Evolutionary conservation across 2,797 vertebrate genomes (phyloP), one percentile per base, ranked within the genome.

Genomic region (Leontopithecus rosalia): DNA sequence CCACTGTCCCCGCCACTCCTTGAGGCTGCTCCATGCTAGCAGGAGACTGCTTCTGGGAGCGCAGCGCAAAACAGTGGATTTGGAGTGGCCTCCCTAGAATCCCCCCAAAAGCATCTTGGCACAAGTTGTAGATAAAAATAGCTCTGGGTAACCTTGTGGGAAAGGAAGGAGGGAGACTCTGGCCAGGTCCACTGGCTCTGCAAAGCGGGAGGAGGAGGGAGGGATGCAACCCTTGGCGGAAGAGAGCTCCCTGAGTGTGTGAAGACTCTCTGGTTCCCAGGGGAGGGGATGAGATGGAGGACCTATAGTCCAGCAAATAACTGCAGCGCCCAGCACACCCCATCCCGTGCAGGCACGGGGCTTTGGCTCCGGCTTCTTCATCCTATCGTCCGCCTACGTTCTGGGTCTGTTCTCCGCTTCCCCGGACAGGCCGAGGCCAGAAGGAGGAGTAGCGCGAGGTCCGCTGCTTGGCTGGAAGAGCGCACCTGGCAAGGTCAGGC

Each of bases 111-210:
- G 61, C 92, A 30, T 24, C 52, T 89, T 90, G 12, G 7, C 70
- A 39, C 41, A 94, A 91, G 52, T 77, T 83, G 43, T 30, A 81
- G 95, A 93, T 57, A 97, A 67, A 93, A 85, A 97, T 98, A 98
- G 79, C 88, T 12, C 10, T 39, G 81, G 52, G 55, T 76, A 88
- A 86, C 55, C 57, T 50, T 4, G 90, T 52, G 87, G 64, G n/a
- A 82, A 1, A 75, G 67, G 79, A 67, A 95, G 39, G n/a, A 97
- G 95, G 48, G 7, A 98, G 90, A 80, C 88, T 61, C 15, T 9
- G 5, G 39, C 55, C 7, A 91, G 85, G 61, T 50, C 15, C 5
- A 6, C 84, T 12, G 85, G 43, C 94, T 83, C 61, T 26, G 85
- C 94, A 30, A 70, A 85, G 93, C 7, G 94, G 75, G n/a, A 28